Evolutionary conservation across 64 coral and sea anemone species (phyloP), one percentile per base, ranked within the genome.

Genomic region (Montipora efflorescens): DNA sequence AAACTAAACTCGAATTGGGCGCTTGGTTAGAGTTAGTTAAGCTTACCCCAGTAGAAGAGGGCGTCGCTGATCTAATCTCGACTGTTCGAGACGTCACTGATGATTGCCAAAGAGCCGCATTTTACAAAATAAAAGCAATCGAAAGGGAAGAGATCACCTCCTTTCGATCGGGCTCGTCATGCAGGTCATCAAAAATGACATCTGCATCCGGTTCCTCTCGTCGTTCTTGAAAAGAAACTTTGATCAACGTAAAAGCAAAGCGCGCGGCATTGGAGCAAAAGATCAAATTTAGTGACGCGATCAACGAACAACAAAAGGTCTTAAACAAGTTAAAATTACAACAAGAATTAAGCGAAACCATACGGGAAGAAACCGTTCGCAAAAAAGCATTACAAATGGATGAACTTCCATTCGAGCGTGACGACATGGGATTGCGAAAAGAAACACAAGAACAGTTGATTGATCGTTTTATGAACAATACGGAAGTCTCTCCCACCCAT

Each of bases 301-400:
- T 92, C 15, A 25, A 85, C 47, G 80, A 92, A 52, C 79, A 85
- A 49, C 48, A 67, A 76, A 85, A 67, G 76, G 18, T 85, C 19
- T 22, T 85, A 21, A 53, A 84, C 6, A 85, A 92, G 48, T 53
- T 85, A 12, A 76, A 78, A 67, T 21, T 92, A 15, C 23, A 92
- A 85, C 90, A 92, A 77, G 49, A 92, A 49, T 15, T 92, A 15
- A 84, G 72, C 36, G 80, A 92, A 92, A 85, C 73, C 5, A 49
- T 67, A 77, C 81, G 80, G 15, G 90, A 84, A 48, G 80, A 92
- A 76, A 73, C 80, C n/a, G 55, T 92, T 45, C 64, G 51, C n/a
- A 7, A 84, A 11, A 51, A 80, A 18, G 89, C 89, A 12, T 18
- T 91, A 59, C 23, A 92, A 84, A 16, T 72, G 6, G 80, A 92